Evolutionary conservation across 2,888 invertebrate genomes (phyloP).

Genomic region (Chymomyza fuscimana): DNA sequence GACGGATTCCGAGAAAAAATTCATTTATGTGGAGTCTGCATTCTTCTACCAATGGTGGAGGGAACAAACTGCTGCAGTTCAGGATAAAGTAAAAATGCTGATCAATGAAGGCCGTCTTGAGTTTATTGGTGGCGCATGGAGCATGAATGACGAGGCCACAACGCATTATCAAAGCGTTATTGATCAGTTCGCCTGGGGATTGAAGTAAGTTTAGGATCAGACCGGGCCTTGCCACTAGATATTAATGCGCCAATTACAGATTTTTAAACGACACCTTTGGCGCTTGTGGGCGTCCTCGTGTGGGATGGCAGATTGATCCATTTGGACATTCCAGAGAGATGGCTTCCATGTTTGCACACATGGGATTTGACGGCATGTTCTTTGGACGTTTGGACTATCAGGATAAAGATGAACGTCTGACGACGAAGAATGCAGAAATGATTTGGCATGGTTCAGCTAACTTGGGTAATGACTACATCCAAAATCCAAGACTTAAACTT

Average conservation of each 20-base stretch:
- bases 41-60: slow-evolving; percentile 93
- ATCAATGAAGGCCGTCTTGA: slow-evolving; percentile 88
- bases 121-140: slow-evolving; percentile 90
- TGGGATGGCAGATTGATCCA: slow-evolving; percentile 93
- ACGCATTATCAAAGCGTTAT: slow-evolving; percentile 86
- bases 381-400: slow-evolving; percentile 93
- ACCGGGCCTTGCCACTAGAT: background rate
- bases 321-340: slow-evolving; percentile 94
- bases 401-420: slow-evolving; percentile 85
- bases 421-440: slow-evolving; percentile 86
- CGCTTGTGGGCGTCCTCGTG: slow-evolving; percentile 86
- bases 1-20: slow-evolving; percentile 86
- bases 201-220: slow-evolving; percentile 80
- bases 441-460: slow-evolving; percentile 89
- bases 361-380: slow-evolving; percentile 94
- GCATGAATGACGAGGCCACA: slow-evolving; percentile 90
- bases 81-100: slow-evolving; percentile 83
- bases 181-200: slow-evolving; percentile 86
- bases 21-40: slow-evolving; percentile 94
- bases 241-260: slow-evolving; percentile 72
- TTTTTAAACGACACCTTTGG: slow-evolving; percentile 86
- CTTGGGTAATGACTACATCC: slow-evolving; percentile 81
- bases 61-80: slow-evolving; percentile 83
- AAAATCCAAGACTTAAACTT: too few relatives aligned
- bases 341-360: slow-evolving; percentile 88